These are phyloP conservation scores for Cheirogaleus medius DNA, from an alignment of 2,113 vertebrate genomes.

Conservation along the genomic window DNA sequence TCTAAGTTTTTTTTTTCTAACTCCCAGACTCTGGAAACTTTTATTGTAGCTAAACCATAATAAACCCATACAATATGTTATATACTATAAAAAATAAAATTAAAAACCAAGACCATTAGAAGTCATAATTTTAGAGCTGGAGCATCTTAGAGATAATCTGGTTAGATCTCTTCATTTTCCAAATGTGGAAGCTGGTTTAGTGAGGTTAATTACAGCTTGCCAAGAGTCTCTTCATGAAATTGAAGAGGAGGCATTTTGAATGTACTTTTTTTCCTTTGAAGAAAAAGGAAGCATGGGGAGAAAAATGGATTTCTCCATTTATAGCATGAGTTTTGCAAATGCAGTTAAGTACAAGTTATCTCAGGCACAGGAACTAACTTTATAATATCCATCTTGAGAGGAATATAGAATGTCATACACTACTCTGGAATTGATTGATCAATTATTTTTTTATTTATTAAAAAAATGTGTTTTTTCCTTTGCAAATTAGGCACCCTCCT, in stretches of 20 bases:
- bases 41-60: background rate
- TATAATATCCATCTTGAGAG: background rate
- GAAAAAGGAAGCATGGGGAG: background rate
- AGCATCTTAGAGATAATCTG: background rate
- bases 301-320: background rate
- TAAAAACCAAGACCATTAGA: background rate
- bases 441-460: background rate
- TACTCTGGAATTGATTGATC: background rate
- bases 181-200: background rate
- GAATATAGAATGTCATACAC: background rate
- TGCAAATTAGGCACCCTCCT: background rate
- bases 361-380: background rate
- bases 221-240: background rate
- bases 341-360: background rate
- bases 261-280: background rate
- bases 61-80: background rate
- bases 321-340: background rate
- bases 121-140: background rate
- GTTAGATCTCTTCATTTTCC: background rate
- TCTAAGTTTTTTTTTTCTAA: background rate
- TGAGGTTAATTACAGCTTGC: background rate
- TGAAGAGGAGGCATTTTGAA: background rate
- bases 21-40: background rate
- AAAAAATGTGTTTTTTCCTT: background rate
- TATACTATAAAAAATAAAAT: background rate